Evolutionary conservation across 2,888 invertebrate species (phyloP).

Genomic region (Calliphora vomitoria): DNA sequence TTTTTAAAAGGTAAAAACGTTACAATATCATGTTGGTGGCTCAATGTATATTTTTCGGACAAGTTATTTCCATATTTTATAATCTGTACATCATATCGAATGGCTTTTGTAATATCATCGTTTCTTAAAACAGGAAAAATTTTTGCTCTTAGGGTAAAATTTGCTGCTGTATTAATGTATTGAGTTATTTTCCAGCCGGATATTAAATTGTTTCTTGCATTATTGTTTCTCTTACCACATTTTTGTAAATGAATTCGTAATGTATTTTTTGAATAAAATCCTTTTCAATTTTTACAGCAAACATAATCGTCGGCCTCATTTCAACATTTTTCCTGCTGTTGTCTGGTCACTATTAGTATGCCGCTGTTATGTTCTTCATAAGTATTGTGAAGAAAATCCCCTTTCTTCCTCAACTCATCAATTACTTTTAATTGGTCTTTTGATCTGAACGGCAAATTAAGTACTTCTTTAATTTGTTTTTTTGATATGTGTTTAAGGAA

Average conservation of each 20-base stretch:
- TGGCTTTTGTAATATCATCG: background rate
- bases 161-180: slow-evolving; percentile 3
- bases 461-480: background rate
- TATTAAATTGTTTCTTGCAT: background rate
- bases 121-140: slow-evolving; percentile 25
- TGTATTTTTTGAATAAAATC: slow-evolving; percentile 4
- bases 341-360: background rate
- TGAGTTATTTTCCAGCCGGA: background rate
- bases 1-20: no score
- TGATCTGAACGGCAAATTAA: background rate
- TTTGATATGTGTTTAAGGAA: background rate
- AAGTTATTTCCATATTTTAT: slow-evolving; percentile 35
- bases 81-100: slow-evolving; percentile 43
- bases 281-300: background rate
- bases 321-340: background rate
- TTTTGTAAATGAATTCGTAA: background rate
- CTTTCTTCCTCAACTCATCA: background rate
- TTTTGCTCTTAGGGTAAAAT: background rate
- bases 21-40: slow-evolving; percentile 33
- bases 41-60: background rate
- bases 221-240: background rate
- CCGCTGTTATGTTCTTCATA: background rate
- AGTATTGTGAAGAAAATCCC: background rate
- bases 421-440: background rate
- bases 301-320: background rate